A percentile compares a stretch with the other conserved stretches of the same genome.
These are phyloP conservation scores for Peribatodes rhomboidaria DNA, from an alignment of 2,888 invertebrate species.

Conservation along the genomic window DNA sequence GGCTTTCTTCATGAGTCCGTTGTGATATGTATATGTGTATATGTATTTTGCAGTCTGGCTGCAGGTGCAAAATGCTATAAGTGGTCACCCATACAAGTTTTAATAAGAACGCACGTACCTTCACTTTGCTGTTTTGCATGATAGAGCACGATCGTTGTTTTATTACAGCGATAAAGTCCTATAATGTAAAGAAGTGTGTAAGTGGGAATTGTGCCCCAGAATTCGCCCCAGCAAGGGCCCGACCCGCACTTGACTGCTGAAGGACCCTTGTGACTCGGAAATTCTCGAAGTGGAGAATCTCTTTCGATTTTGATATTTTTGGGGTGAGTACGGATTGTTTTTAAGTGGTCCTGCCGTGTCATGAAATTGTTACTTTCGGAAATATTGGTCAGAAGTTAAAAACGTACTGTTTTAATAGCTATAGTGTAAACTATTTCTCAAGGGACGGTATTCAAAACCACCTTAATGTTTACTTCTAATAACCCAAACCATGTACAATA, in stretches of 20 bases:
- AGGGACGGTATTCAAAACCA: too few species aligned
- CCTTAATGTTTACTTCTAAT: too few species aligned
- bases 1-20: too few species aligned
- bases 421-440: too few species aligned
- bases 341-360: constrained; percentile 26
- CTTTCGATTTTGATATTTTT: constrained; percentile 39
- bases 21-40: too few species aligned
- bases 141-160: background rate
- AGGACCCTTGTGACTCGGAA: constrained; percentile 55
- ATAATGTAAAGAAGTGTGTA: constrained; percentile 35
- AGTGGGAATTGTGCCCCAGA: constrained; percentile 42
- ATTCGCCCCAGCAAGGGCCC: constrained; percentile 42
- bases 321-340: constrained; percentile 33
- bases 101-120: too few species aligned
- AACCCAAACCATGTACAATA: too few species aligned
- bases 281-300: constrained; percentile 46
- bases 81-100: too few species aligned
- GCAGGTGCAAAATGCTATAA: too few species aligned
- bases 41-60: too few species aligned
- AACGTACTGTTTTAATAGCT: too few species aligned
- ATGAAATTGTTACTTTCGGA: background rate
- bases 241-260: constrained; percentile 63
- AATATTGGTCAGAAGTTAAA: background rate
- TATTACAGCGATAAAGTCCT: background rate
- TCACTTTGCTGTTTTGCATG: too few species aligned